Conservation (phyloP, 2,888 invertebrate genomes). For the Dynastes maya region DNA sequence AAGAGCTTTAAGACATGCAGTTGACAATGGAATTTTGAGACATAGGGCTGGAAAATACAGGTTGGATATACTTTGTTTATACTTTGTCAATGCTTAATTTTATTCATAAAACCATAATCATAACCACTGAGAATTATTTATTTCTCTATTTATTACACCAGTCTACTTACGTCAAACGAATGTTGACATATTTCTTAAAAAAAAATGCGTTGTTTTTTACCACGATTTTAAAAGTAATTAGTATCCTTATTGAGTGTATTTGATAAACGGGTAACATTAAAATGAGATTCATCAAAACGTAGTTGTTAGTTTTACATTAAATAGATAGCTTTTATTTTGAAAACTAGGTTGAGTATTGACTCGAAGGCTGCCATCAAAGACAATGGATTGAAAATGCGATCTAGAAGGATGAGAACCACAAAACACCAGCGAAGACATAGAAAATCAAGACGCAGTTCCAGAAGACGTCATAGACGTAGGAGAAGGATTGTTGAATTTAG, state of each 20-base stretch:
- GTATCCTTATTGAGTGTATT: too few relatives aligned
- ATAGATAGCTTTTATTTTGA: background rate
- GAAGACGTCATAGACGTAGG: background rate
- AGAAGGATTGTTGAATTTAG: background rate
- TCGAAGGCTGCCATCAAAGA: background rate
- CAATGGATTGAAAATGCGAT: background rate
- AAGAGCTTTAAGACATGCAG: conserved; percentile 54
- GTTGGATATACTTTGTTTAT: conserved; percentile 6
- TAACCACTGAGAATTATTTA: background rate
- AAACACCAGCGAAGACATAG: conserved; percentile 5
- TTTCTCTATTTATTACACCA: background rate
- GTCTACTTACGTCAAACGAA: too few relatives aligned
- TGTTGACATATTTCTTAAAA: too few relatives aligned
- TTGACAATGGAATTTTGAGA: conserved; percentile 52
- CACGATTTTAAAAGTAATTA: too few relatives aligned
- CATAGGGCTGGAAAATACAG: conserved; percentile 54
- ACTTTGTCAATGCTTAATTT: background rate
- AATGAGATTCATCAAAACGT: too few relatives aligned
- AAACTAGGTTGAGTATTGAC: conserved; percentile 8
- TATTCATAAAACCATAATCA: too few relatives aligned
- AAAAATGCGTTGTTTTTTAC: too few relatives aligned
- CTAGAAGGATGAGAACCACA: conserved; percentile 9
- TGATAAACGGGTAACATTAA: too few relatives aligned
- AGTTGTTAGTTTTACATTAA: background rate
- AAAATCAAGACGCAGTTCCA: conserved; percentile 2